Evolutionary conservation across 2,888 invertebrate genomes (phyloP).

Genomic region (Apodemia zela): DNA sequence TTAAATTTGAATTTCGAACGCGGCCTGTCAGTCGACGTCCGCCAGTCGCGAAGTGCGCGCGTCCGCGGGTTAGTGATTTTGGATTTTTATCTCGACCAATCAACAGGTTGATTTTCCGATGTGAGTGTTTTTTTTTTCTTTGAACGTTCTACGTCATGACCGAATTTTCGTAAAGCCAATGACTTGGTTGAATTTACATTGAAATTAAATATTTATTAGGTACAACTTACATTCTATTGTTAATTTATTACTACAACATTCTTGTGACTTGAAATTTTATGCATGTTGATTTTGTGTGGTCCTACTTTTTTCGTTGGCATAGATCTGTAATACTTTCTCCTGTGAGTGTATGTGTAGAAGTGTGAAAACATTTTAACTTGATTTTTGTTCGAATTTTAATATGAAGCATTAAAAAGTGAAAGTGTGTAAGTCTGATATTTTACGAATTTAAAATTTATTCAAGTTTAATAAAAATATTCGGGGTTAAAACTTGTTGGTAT

Average conservation of each 20-base stretch:
- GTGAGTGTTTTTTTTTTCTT: not conserved
- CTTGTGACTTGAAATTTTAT: conserved; percentile 6
- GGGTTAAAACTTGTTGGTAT: no score
- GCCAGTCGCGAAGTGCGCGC: not conserved
- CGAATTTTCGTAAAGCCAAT: conserved; percentile 8
- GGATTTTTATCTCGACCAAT: not conserved
- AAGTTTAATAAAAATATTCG: no score
- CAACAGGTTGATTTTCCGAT: conserved; percentile 2
- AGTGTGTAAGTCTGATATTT: no score
- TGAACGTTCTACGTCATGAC: not conserved
- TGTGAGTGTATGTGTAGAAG: not conserved
- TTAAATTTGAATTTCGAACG: conserved; percentile 11
- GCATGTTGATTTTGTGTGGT: not conserved
- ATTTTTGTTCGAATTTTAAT: no score
- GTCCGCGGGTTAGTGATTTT: not conserved
- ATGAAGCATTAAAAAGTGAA: no score
- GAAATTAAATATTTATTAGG: conserved; percentile 3
- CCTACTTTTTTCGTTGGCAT: conserved; percentile 1
- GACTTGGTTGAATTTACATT: conserved; percentile 5
- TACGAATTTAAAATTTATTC: no score
- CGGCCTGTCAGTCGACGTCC: conserved; percentile 6
- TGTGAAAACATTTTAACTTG: no score
- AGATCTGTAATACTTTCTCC: not conserved
- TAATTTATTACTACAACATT: not conserved
- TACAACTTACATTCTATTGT: not conserved